Evolutionary conservation across 2,797 vertebrate species (phyloP), one percentile per base, ranked within the genome.

Genomic region (Cephalopachus bancanus): DNA sequence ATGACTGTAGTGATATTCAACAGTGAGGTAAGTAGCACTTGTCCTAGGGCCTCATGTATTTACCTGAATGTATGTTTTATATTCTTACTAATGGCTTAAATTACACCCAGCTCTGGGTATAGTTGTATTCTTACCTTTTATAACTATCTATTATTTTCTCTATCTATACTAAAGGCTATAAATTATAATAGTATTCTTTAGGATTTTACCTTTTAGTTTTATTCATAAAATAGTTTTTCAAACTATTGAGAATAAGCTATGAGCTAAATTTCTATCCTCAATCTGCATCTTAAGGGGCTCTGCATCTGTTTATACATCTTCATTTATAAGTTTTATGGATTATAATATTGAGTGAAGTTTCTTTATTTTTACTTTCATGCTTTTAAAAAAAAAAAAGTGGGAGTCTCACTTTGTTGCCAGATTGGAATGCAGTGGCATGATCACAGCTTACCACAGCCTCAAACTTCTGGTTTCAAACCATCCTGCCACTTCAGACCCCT

Each of bases 141-240:
- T 49, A 94, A 59, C 44, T 83, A 60, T 30, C 19, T 83, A 33
- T 8, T 60, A 44, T 53, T 91, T 97, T 88, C 72, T 26, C 80
- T 81, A 71, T 76, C 33, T n/a, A 74, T 37, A 89, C 71, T 89
- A 87, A 91, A 97, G 62, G 4, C 30, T 90, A 87, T 28, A 80
- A 67, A 93, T 89, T 90, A 85, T 53, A 78, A 81, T 12, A 3
- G 10, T 28, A 60, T 76, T 22, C 17, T 89, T 83, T 65, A 93
- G 62, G 14, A 91, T 80, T 79, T 83, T 24, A 64, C 2, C 11
- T 76, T 17, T 89, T 83, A 11, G 7, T 95, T 97, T 89, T 59
- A 88, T 28, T 91, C n/a, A 30, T 92, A 64, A 88, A 8, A 4
- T 14, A 55, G 22, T 64, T 93, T 91, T 93, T 91, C 22, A 76